Evolutionary conservation across 2,113 vertebrate species (phyloP).

Genomic region (Elachura formosa): DNA sequence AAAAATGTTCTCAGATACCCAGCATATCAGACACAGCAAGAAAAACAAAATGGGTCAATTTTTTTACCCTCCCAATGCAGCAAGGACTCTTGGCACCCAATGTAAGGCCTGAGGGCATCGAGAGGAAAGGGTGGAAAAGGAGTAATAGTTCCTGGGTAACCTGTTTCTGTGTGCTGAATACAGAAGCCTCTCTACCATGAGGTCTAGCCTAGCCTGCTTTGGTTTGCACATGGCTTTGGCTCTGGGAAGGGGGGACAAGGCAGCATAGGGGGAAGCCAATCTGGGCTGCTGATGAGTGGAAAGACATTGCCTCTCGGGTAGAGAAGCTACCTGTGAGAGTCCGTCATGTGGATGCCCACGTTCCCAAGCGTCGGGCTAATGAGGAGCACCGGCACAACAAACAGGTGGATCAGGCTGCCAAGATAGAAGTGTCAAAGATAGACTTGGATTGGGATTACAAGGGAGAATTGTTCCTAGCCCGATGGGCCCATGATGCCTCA

Average conservation of each 20-base stretch:
- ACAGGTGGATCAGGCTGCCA: neutral
- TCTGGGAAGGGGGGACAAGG: neutral
- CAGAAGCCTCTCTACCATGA: neutral
- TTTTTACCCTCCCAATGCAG: neutral
- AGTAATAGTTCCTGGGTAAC: neutral
- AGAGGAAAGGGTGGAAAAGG: neutral
- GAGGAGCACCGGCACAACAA: fast-evolving
- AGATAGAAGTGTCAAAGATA: fast-evolving
- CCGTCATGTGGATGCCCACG: fast-evolving
- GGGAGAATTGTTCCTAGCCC: neutral
- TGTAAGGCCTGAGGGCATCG: neutral
- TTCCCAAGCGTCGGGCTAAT: fast-evolving
- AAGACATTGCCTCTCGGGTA: fast-evolving
- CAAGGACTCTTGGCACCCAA: fast-evolving
- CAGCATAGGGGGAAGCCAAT: neutral
- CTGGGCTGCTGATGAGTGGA: neutral
- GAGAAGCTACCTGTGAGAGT: neutral
- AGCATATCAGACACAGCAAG: neutral
- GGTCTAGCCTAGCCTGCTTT: neutral
- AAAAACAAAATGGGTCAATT: neutral
- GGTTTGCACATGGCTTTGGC: neutral
- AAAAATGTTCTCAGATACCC: neutral
- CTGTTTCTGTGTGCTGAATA: neutral
- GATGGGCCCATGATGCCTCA: neutral
- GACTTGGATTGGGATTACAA: neutral